Evolutionary conservation across 1,140 invertebrate species (phyloP).

Genomic region (Homalodisca vitripennis): DNA sequence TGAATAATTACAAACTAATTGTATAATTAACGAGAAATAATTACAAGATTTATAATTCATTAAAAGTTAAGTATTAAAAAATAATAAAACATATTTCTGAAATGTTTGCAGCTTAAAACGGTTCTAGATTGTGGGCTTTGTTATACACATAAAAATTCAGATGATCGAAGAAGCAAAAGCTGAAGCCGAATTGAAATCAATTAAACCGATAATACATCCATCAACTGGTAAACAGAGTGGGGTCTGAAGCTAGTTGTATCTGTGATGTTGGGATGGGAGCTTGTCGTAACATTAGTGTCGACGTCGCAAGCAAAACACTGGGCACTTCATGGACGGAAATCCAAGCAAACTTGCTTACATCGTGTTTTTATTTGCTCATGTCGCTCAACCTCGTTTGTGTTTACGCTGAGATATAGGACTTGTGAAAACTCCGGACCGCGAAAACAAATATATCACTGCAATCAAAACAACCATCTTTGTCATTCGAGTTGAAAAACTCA

Average conservation of each 20-base stretch:
- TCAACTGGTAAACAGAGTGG: neutral
- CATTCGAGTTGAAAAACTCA: conserved; percentile 13
- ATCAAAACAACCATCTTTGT: conserved; percentile 18
- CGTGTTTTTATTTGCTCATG: neutral
- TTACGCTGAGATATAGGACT: neutral
- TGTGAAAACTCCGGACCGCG: neutral
- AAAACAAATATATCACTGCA: conserved; percentile 13
- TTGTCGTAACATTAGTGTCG: neutral
- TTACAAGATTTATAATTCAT: neutral
- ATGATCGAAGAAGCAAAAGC: no score
- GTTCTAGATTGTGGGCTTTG: neutral
- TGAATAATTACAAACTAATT: neutral
- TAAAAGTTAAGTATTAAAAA: neutral
- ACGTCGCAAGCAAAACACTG: neutral
- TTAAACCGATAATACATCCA: neutral
- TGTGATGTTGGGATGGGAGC: neutral
- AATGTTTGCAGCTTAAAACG: neutral
- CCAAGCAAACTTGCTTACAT: neutral
- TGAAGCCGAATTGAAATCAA: no score
- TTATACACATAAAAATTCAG: neutral
- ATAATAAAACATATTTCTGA: neutral
- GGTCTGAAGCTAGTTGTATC: neutral
- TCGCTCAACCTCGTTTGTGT: no score
- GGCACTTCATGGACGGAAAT: no score
- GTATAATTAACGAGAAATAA: neutral